Conservation (phyloP, 1,140 invertebrate species). For the Procambarus virginalis region DNA sequence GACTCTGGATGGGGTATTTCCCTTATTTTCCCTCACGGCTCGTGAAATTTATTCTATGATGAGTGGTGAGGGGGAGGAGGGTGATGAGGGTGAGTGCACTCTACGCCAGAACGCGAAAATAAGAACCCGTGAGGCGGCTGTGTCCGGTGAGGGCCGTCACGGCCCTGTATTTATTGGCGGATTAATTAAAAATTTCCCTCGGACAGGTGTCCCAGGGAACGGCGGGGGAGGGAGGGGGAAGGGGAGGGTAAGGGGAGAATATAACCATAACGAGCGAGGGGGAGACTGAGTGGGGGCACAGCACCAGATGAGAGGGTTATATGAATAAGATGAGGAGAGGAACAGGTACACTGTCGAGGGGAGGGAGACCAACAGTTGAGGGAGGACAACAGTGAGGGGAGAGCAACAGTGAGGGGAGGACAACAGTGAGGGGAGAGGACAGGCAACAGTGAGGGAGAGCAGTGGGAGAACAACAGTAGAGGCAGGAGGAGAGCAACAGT, state of each 20-base stretch:
- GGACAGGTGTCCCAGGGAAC: constrained; percentile 55
- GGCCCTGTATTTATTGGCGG: constrained; percentile 37
- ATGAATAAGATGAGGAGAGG: neutral
- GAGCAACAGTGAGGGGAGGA: neutral
- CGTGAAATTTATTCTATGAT: neutral
- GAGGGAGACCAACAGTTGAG: neutral
- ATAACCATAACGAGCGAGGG: neutral
- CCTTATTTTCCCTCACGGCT: neutral
- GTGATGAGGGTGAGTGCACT: neutral
- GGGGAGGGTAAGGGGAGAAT: neutral
- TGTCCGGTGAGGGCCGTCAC: neutral
- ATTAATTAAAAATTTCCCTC: constrained; percentile 61
- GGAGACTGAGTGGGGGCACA: neutral
- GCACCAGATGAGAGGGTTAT: neutral
- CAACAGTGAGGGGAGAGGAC: too few species aligned
- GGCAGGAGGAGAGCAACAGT: too few species aligned
- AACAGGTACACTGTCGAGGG: neutral
- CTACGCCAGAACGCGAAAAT: neutral
- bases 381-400: neutral
- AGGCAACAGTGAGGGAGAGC: neutral
- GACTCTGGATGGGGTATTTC: neutral
- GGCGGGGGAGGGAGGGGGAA: constrained; percentile 3
- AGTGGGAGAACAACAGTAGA: neutral
- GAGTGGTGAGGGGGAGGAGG: neutral
- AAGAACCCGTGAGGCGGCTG: neutral